Percentiles rank a stretch among this genome's conserved stretches.
Evolutionary conservation across 2,113 vertebrate genomes (phyloP).

Genomic region (Carlito syrichta): DNA sequence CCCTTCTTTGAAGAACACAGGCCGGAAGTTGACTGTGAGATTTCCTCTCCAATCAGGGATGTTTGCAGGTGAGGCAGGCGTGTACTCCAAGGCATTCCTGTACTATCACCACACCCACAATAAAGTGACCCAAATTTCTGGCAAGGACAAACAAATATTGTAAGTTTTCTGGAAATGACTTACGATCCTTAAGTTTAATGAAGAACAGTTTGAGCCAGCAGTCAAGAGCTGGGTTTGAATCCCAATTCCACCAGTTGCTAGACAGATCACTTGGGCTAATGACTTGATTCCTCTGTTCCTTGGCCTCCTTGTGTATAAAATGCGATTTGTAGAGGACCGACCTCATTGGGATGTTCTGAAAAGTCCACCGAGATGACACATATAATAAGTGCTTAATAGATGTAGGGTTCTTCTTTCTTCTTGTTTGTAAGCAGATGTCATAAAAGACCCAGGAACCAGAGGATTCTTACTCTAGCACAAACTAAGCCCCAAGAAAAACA

Average conservation of each 20-base stretch:
- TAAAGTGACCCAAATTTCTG: neutral
- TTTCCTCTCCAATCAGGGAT: neutral
- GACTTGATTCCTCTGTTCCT: neutral
- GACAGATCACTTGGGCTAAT: neutral
- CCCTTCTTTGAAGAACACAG: neutral
- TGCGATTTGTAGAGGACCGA: neutral
- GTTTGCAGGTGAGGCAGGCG: neutral
- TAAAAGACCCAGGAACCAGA: neutral
- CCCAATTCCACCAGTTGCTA: neutral
- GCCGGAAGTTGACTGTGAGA: neutral
- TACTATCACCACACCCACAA: neutral
- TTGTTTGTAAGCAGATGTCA: neutral
- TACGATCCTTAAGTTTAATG: neutral
- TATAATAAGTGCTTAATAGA: neutral
- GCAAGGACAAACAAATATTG: neutral
- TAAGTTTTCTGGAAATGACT: neutral
- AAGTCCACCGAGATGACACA: neutral
- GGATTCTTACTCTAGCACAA: neutral
- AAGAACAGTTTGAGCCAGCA: neutral
- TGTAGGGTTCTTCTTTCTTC: neutral
- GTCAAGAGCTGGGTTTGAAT: neutral
- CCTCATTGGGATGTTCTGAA: neutral
- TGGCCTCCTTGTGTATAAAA: neutral
- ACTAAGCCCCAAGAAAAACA: neutral
- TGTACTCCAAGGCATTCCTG: neutral